Percentiles rank a stretch among this genome's conserved stretches.
phyloP scores from a whole-genome alignment of 2,888 invertebrate genomes.

The Paralinhomoeus sp. region DNA sequence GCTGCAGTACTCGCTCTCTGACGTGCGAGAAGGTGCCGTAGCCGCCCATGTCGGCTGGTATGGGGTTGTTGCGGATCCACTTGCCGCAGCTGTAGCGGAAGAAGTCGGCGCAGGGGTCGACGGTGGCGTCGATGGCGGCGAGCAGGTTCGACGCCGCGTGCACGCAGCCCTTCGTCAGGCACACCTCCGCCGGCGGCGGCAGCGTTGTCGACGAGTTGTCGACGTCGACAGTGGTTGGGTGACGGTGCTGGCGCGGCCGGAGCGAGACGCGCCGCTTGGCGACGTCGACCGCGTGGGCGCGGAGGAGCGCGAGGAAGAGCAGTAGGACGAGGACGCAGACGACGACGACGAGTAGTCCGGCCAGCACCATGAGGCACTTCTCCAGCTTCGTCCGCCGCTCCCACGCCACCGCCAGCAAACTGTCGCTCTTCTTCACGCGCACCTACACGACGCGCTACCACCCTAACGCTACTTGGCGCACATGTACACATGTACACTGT shows the following conservation, averaged over 20 bases:
- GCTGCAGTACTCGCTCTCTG: conserved; percentile 7
- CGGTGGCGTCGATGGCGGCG: conserved; percentile 6
- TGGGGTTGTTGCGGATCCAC: conserved; percentile 10
- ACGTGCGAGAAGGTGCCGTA: conserved; percentile 10
- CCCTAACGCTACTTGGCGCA: too few relatives aligned
- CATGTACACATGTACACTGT: too few relatives aligned
- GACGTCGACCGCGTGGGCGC: not conserved
- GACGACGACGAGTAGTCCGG: not conserved
- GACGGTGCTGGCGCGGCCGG: too few relatives aligned
- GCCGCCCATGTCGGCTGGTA: conserved; percentile 10
- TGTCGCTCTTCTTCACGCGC: too few relatives aligned
- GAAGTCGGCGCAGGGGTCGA: conserved; percentile 12
- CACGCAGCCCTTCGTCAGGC: conserved; percentile 15
- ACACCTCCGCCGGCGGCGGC: conserved; percentile 4
- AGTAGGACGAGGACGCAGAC: not conserved
- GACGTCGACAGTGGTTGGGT: too few relatives aligned
- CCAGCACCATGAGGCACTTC: not conserved
- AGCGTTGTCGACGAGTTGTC: too few relatives aligned
- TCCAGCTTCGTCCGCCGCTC: not conserved
- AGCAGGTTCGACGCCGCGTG: conserved; percentile 11
- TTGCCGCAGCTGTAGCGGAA: conserved; percentile 13
- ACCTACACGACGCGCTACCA: too few relatives aligned
- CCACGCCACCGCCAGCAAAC: not conserved
- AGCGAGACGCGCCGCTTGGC: too few relatives aligned
- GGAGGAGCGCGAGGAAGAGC: not conserved